Conservation (phyloP, 1,140 invertebrate genomes). For the Pissodes strobi region DNA sequence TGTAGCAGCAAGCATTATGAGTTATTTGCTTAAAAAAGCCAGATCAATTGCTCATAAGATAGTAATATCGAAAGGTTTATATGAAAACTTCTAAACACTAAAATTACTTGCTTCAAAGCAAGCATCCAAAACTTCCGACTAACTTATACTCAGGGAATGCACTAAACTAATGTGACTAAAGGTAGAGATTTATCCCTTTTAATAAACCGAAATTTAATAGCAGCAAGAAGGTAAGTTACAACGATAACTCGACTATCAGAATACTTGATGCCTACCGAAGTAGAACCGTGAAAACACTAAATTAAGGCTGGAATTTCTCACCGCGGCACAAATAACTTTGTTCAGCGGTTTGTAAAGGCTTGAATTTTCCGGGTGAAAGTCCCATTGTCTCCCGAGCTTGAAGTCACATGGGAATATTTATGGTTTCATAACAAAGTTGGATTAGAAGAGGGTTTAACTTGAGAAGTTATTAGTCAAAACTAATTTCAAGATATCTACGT, state of each 20-base stretch:
- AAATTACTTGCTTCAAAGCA: too few relatives aligned
- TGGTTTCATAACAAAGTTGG: constrained; percentile 35
- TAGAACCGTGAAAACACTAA: constrained; percentile 33
- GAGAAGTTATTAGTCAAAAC: constrained; percentile 19
- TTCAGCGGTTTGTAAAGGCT: constrained; percentile 33
- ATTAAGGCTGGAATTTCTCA: constrained; percentile 36
- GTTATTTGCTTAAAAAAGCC: too few relatives aligned
- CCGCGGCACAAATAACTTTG: constrained; percentile 34
- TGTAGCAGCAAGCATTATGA: too few relatives aligned
- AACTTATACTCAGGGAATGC: background rate
- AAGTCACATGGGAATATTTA: constrained; percentile 30
- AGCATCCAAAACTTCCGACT: too few relatives aligned
- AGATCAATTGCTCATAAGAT: too few relatives aligned
- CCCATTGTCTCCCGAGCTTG: constrained; percentile 29
- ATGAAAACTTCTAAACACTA: too few relatives aligned
- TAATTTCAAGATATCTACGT: constrained; percentile 5
- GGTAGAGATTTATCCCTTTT: constrained; percentile 37
- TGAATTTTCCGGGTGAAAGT: constrained; percentile 27
- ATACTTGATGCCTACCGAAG: constrained; percentile 34
- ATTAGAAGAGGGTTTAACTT: constrained; percentile 20
- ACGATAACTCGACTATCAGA: constrained; percentile 36
- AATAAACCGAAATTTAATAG: constrained; percentile 34
- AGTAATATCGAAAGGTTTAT: too few relatives aligned
- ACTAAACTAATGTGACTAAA: constrained; percentile 25
- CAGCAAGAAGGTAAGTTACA: constrained; percentile 26